Base-by-base conservation (phyloP, 2,888 invertebrate species). In the Melolontha melolontha region DNA sequence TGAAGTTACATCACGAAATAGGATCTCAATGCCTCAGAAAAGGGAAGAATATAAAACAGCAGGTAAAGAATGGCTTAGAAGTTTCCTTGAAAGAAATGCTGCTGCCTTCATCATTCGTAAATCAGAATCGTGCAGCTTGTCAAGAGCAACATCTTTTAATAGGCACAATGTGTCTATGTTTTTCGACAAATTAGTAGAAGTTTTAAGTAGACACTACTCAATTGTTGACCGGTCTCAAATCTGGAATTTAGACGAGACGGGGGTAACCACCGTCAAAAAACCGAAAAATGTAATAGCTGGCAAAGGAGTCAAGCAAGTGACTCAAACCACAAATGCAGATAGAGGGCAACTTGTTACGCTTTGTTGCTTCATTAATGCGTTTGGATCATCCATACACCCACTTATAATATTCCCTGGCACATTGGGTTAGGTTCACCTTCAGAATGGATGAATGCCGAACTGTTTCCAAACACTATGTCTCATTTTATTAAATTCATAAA, bases 391-490 rank as follows among this genome's bases (percentile, higher is more conserved):
- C 8, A 68, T 80, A 49, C 80, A 78, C 14, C 79, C 81, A 12
- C 77, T 70, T 6, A 75, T 80, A 73, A 72, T 82, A 4, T 82
- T 82, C 66, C 79, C 80, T 55, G 80, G 80, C 40, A 78, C 79
- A 44, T 71, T 80, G 54, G 80, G 80, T 39, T 80, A 27, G 80
- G 79, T 27, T 75, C 74, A 70, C 75, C 77, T 64, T 74, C 74
- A 52, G 81, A 81, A 14, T 82, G 80, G 81, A 80, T 81, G 78
- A 80, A 75, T 47, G 66, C 72, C 6, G 75, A 79, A 49, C 54
- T 78, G 22, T 69, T 68, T 51, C 64, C 67, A 1, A n/a, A 50
- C 12, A 50, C 67, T 12, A 49, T 66, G n/a, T 5, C 57, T 11
- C 62, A 67, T 44, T 66, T 67, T 29, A 52, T 69, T 12, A 59